phyloP scores from a whole-genome alignment of 2,888 invertebrate genomes.

The Watsonalla binaria region DNA sequence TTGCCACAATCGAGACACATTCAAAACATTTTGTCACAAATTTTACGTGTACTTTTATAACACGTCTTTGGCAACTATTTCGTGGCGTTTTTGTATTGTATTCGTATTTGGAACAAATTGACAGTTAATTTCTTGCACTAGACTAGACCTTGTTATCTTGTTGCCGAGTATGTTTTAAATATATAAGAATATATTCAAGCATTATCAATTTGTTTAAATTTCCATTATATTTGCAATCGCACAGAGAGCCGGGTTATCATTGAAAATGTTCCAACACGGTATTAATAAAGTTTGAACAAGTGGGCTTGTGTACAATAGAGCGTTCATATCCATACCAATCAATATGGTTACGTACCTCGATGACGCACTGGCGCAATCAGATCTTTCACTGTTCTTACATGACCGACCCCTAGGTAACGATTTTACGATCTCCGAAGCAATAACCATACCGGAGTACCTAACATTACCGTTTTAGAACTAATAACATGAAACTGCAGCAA shows the following conservation, averaged over 20 bases:
- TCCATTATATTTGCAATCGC: neutral
- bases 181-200: too few species aligned
- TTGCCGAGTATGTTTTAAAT: too few species aligned
- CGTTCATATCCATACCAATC: neutral
- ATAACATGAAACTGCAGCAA: too few species aligned
- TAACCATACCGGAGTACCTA: too few species aligned
- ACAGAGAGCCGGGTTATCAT: neutral
- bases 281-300: conserved; percentile 1
- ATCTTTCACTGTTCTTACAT: neutral
- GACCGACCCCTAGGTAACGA: neutral
- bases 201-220: neutral
- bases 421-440: neutral
- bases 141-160: too few species aligned
- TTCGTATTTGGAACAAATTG: neutral
- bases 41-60: neutral
- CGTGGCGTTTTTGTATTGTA: neutral
- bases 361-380: neutral
- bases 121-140: too few species aligned
- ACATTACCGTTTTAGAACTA: too few species aligned
- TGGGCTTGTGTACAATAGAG: neutral
- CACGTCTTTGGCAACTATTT: neutral
- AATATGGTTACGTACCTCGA: neutral
- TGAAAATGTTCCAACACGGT: neutral
- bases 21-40: neutral
- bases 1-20: neutral